These are phyloP conservation scores for Takifugu flavidus DNA, from an alignment of 2,113 vertebrate species.

Conservation along the genomic window DNA sequence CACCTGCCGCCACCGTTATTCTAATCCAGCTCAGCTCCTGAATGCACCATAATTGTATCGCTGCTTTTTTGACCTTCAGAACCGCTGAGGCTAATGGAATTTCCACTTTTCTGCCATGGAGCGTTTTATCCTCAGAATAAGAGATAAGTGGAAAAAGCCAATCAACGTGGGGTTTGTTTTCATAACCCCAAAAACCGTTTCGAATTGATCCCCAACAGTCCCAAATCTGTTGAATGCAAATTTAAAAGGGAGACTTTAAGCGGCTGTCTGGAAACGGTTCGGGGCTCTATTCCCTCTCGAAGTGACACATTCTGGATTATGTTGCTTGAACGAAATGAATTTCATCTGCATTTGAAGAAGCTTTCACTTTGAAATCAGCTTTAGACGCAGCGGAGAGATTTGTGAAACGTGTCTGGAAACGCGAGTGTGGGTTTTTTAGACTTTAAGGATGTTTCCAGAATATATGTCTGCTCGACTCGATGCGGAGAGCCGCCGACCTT, in stretches of 20 bases:
- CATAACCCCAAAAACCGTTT: constrained; percentile 40
- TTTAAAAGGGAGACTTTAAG: not conserved
- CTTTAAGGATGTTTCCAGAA: no score
- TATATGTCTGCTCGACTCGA: no score
- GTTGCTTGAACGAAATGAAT: not conserved
- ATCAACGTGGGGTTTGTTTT: constrained; percentile 62
- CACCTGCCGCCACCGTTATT: constrained; percentile 18
- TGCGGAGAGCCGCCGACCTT: no score
- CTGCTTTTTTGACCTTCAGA: constrained; percentile 51
- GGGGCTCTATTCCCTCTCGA: constrained; percentile 51
- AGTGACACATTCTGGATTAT: constrained; percentile 60
- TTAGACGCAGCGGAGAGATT: constrained; percentile 18
- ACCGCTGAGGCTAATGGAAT: constrained; percentile 48
- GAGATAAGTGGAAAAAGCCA: constrained; percentile 51
- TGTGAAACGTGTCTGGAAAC: constrained; percentile 22
- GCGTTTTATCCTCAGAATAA: constrained; percentile 54
- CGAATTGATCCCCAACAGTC: constrained; percentile 54
- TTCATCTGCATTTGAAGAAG: constrained; percentile 37
- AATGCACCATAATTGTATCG: no score
- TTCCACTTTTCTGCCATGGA: constrained; percentile 43
- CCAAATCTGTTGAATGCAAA: constrained; percentile 64
- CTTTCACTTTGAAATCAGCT: constrained; percentile 44
- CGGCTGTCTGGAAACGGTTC: constrained; percentile 48
- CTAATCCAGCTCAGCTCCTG: not conserved
- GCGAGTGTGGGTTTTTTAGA: no score